Conservation (phyloP, 2,797 vertebrate genomes). For the Falco berigora region DNA sequence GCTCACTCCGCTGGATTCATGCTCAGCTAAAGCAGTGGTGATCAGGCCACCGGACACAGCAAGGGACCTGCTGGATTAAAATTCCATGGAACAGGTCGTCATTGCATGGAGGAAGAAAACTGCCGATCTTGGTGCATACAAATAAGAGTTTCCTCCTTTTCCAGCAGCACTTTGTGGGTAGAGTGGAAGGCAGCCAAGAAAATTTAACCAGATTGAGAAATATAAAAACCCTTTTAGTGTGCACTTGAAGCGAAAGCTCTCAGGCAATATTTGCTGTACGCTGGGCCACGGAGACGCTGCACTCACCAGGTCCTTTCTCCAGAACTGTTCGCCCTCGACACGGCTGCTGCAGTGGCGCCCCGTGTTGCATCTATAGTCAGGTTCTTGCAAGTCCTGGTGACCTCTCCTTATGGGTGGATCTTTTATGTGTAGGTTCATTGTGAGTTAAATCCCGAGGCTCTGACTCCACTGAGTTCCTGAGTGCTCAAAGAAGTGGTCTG, state of each 20-base stretch:
- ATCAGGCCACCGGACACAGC: not conserved
- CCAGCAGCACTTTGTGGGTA: not conserved
- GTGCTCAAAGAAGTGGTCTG: not conserved
- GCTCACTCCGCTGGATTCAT: not conserved
- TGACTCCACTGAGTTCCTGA: not conserved
- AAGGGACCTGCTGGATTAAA: not conserved
- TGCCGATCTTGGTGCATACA: not conserved
- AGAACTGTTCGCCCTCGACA: not conserved
- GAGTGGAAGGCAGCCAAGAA: not conserved
- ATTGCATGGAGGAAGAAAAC: not conserved
- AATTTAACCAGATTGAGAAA: not conserved
- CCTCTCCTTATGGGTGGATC: not conserved
- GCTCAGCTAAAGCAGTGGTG: not conserved
- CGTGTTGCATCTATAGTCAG: not conserved
- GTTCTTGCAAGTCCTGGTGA: not conserved
- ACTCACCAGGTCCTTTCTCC: not conserved
- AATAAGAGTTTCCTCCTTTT: not conserved
- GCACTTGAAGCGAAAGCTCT: not conserved
- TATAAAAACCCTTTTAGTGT: not conserved
- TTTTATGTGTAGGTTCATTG: not conserved
- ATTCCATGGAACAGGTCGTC: not conserved
- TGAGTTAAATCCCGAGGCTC: not conserved
- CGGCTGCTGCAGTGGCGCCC: not conserved
- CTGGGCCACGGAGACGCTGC: not conserved
- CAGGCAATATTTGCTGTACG: not conserved